Conservation (phyloP, 2,888 invertebrate genomes). For the Noctua pronuba region DNA sequence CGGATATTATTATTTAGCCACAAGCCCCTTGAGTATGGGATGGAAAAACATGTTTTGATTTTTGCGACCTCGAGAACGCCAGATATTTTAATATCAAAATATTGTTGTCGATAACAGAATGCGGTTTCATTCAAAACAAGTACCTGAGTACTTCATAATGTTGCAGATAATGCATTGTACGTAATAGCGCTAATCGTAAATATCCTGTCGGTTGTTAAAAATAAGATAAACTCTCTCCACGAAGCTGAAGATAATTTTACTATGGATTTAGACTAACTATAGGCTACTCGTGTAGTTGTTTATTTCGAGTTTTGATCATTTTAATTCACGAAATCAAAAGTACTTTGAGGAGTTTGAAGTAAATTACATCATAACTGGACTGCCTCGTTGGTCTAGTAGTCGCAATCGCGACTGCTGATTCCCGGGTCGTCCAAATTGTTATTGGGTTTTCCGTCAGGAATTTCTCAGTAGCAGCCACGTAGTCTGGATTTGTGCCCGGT, state of each 20-base stretch:
- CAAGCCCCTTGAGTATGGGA: too few species aligned
- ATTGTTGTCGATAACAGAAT: not conserved
- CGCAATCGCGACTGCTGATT: too few species aligned
- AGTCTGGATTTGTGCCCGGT: too few species aligned
- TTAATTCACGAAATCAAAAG: not conserved
- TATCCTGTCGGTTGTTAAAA: conserved; percentile 25
- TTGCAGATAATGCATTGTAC: conserved; percentile 17
- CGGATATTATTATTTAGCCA: too few species aligned
- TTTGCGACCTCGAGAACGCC: not conserved
- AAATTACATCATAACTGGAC: too few species aligned
- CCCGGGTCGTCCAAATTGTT: too few species aligned
- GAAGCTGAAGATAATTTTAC: not conserved
- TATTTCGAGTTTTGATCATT: not conserved
- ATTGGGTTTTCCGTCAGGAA: too few species aligned
- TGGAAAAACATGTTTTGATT: not conserved
- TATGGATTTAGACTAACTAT: not conserved
- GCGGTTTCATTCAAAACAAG: not conserved
- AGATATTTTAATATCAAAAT: not conserved
- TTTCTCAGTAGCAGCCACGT: too few species aligned
- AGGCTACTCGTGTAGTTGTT: not conserved
- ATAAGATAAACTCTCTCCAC: not conserved
- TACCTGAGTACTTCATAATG: not conserved
- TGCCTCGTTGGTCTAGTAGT: too few species aligned
- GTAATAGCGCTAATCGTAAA: conserved; percentile 8
- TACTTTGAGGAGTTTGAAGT: not conserved